A percentile compares a stretch with the other conserved stretches of the same genome.
Evolutionary conservation across 2,113 vertebrate genomes (phyloP).

Genomic region (Phycodurus eques): DNA sequence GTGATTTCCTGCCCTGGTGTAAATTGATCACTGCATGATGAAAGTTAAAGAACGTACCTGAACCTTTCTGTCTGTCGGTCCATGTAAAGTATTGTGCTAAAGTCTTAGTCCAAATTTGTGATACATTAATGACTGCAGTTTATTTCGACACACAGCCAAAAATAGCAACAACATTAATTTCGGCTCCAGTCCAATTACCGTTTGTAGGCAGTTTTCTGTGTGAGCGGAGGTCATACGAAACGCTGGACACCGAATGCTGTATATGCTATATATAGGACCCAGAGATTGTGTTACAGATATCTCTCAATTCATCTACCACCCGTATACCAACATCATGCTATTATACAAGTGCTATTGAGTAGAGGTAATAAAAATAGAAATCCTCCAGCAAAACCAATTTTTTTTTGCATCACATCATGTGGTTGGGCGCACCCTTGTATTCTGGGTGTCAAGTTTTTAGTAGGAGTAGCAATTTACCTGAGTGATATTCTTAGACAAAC

Average conservation of each 20-base stretch:
- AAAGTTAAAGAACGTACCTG: slow-evolving; percentile 63
- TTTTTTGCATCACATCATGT: slow-evolving; percentile 53
- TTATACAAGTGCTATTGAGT: background rate
- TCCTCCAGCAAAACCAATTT: background rate
- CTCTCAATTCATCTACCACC: no score
- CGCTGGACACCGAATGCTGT: no score
- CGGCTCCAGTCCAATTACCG: background rate
- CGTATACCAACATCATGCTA: background rate
- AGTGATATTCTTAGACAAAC: background rate
- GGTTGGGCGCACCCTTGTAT: slow-evolving; percentile 47
- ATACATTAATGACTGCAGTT: background rate
- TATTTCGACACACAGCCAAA: background rate
- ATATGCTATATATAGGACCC: no score
- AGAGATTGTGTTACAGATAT: no score
- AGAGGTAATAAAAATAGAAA: background rate
- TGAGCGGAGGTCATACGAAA: no score
- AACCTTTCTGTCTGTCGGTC: slow-evolving; percentile 29
- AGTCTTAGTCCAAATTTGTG: background rate
- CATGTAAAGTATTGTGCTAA: background rate
- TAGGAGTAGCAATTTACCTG: background rate
- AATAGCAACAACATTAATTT: background rate
- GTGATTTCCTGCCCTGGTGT: slow-evolving; percentile 76
- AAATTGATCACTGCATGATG: slow-evolving; percentile 73
- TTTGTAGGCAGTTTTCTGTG: no score
- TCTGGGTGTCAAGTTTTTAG: slow-evolving; percentile 46